phyloP scores from a whole-genome alignment of 2,888 invertebrate species.

The Cyclophora punctaria region DNA sequence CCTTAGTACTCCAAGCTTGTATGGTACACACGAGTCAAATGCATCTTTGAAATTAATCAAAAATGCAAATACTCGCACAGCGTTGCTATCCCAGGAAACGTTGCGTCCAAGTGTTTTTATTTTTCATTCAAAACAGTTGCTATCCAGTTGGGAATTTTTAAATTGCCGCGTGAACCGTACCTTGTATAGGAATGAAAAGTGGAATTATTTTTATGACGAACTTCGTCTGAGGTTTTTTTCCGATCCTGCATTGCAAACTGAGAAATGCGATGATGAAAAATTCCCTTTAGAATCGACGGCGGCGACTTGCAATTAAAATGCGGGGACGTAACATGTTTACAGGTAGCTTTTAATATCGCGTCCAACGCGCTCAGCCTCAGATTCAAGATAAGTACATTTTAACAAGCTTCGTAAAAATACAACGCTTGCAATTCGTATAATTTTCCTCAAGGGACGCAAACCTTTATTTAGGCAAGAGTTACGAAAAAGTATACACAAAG shows the following conservation, averaged over 20 bases:
- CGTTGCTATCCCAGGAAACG: not conserved
- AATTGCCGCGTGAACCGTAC: slow-evolving; percentile 5
- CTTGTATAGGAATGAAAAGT: slow-evolving; percentile 14
- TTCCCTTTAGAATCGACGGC: slow-evolving; percentile 13
- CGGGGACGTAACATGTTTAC: not conserved
- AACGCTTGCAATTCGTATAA: no score
- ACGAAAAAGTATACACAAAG: no score
- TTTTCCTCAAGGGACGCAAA: no score
- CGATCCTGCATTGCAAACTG: slow-evolving; percentile 8
- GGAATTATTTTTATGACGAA: slow-evolving; percentile 21
- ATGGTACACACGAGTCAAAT: not conserved
- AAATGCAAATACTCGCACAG: not conserved
- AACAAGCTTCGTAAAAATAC: no score
- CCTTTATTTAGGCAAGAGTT: no score
- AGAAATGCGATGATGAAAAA: slow-evolving; percentile 21
- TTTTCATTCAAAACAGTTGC: slow-evolving; percentile 12
- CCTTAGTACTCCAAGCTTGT: not conserved
- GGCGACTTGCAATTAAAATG: slow-evolving; percentile 12
- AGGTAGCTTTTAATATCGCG: no score
- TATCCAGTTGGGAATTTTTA: slow-evolving; percentile 12
- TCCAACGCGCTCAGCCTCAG: no score
- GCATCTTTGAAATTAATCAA: not conserved
- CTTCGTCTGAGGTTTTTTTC: slow-evolving; percentile 14
- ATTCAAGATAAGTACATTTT: no score
- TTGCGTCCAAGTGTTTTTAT: slow-evolving; percentile 8